Base-by-base conservation (phyloP, 2,888 invertebrate genomes). In the Malacosoma neustria region DNA sequence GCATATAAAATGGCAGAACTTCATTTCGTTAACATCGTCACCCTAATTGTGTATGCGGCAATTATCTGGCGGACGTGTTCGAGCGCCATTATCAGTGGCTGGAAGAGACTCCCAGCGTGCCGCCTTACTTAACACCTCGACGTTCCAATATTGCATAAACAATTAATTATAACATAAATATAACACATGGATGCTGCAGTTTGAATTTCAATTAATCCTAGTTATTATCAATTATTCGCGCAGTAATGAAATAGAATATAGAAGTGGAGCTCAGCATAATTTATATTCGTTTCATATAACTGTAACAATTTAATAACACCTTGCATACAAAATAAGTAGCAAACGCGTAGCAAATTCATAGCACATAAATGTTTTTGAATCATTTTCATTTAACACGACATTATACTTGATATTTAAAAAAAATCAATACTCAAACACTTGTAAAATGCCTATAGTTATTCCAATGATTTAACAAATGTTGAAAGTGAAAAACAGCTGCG, bases 31-130 rank as follows among this genome's bases (percentile, higher is more conserved):
- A 67, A 73, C 69, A 62, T 61, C 55, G 58, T 66, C 67, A 61
- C 54, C 54, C 52, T 74, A 72, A 76, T 80, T 73, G 61, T 58
- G 58, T 65, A 66, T 69, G 63, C 63, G 57, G 63, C 60, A 73
- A 73, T 76, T 72, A 76, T 64, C 59, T 48, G 52, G 47, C 44
- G 67, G 53, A 69, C 69, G 66, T 72, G 72, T 68, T 61, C 53
- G 55, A 54, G 49, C 50, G 53, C 45, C 53, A 63, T 57, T 67
- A 69, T 66, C 57, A 63, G 57, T 56, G 47, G 64, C 55, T 61
- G 62, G 61, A 57, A 63, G 62, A 56, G 57, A 46, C 50, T 54
- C 54, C 69, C 68, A 65, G 54, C 57, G 53, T 46, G 48, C 52
- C 53, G 59, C 61, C 65, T 67, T 62, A 64, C 51, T 54, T 46